These are phyloP conservation scores for Stylophora pistillata DNA, from an alignment of 64 coral and sea anemone species.

Conservation along the genomic window DNA sequence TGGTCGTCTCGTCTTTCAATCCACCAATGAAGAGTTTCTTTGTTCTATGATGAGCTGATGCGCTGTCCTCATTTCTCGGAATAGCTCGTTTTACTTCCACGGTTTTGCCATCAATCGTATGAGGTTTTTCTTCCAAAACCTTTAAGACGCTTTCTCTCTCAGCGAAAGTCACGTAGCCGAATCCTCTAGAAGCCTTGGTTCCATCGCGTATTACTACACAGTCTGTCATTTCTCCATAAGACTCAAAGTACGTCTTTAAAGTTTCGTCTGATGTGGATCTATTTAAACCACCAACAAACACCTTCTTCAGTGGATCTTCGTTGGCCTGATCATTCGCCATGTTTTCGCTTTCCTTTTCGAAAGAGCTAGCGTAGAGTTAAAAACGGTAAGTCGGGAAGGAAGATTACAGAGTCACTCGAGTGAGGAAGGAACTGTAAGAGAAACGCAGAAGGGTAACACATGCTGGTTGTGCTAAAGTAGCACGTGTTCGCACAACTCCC, in stretches of 20 bases:
- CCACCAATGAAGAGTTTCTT: constrained; percentile 98
- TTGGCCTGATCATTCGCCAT: constrained; percentile 12
- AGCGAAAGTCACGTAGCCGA: constrained; percentile 93
- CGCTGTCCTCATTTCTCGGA: constrained; percentile 75
- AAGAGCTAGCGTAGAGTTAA: not conserved
- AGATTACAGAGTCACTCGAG: not conserved
- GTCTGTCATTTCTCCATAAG: constrained; percentile 84
- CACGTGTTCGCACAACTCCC: not conserved
- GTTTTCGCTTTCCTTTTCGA: not conserved
- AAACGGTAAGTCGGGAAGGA: not conserved
- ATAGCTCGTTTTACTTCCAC: constrained; percentile 98
- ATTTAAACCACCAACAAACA: constrained; percentile 87
- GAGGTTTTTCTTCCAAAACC: constrained; percentile 66
- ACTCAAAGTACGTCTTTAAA: constrained; percentile 74
- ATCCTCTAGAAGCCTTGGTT: constrained; percentile 76
- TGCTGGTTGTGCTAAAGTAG: not conserved
- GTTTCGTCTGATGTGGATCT: constrained; percentile 69
- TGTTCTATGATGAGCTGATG: constrained; percentile 64
- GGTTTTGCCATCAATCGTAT: constrained; percentile 80
- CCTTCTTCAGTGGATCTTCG: constrained; percentile 63
- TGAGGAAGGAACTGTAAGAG: no score
- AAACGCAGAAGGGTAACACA: constrained; percentile 2
- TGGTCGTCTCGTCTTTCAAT: constrained; percentile 58
- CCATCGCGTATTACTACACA: constrained; percentile 85
- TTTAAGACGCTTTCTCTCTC: constrained; percentile 55